These are phyloP conservation scores for Polymixis lichenea DNA, from an alignment of 2,888 invertebrate species.

Conservation along the genomic window DNA sequence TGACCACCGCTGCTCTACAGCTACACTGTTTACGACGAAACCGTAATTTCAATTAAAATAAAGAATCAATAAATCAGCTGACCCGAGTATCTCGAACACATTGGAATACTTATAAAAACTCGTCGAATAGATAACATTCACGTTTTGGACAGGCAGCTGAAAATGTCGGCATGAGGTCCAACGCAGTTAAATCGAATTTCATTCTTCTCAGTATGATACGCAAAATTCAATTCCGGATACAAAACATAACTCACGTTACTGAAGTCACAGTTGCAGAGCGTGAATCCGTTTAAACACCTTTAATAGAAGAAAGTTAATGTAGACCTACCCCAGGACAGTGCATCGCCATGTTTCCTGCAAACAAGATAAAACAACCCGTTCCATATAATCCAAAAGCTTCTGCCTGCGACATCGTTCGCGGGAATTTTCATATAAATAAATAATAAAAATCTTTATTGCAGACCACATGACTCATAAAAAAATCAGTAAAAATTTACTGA, in stretches of 20 bases:
- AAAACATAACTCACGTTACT: background rate
- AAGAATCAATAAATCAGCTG: background rate
- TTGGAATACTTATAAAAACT: conserved; percentile 3
- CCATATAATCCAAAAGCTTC: conserved; percentile 14
- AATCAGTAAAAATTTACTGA: no score
- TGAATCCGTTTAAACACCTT: background rate
- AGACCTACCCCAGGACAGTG: background rate
- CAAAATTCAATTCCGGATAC: background rate
- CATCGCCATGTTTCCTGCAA: background rate
- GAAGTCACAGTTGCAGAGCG: background rate
- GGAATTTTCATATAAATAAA: no score
- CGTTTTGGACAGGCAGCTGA: background rate
- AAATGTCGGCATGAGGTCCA: background rate
- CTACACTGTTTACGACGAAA: background rate
- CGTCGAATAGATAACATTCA: background rate
- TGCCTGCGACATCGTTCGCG: no score
- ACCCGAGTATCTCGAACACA: background rate
- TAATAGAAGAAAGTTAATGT: conserved; percentile 1
- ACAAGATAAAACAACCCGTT: conserved; percentile 14
- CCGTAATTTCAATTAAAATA: background rate
- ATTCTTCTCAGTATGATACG: background rate
- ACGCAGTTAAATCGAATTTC: background rate
- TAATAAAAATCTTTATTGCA: no score
- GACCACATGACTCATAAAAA: no score
- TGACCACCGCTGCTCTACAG: no score